These are phyloP conservation scores for Aphidius colemani DNA, from an alignment of 2,888 invertebrate genomes.

Conservation along the genomic window DNA sequence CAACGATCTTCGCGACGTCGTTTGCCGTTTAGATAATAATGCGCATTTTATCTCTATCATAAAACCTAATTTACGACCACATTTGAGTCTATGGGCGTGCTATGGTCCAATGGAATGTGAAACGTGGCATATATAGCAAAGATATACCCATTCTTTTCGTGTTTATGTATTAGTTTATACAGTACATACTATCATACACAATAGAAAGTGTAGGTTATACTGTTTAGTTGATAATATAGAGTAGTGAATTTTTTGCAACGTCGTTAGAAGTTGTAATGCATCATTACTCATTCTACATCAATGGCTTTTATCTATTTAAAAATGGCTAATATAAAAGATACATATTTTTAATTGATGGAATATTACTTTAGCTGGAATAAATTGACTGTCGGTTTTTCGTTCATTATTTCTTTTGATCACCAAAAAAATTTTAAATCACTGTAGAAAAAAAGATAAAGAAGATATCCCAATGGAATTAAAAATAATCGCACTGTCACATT, in stretches of 20 bases:
- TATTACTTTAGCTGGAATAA: too few species aligned
- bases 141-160: conserved; percentile 11
- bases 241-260: too few species aligned
- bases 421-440: too few species aligned
- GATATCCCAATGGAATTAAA: too few species aligned
- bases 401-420: too few species aligned
- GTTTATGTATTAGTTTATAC: conserved; percentile 3
- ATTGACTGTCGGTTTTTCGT: too few species aligned
- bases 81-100: conserved; percentile 55
- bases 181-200: conserved; percentile 11
- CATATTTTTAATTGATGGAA: too few species aligned
- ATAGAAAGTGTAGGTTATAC: not conserved
- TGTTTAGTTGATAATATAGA: too few species aligned
- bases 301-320: conserved; percentile 7
- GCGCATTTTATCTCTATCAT: conserved; percentile 60
- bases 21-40: conserved; percentile 60
- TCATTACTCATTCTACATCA: conserved; percentile 16
- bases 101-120: conserved; percentile 51
- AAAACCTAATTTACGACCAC: conserved; percentile 59
- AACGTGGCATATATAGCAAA: conserved; percentile 25
- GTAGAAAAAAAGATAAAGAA: too few species aligned
- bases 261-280: too few species aligned
- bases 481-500: too few species aligned
- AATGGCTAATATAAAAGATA: too few species aligned
- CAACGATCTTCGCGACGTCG: conserved; percentile 55